These are phyloP conservation scores for Caloenas nicobarica DNA, from an alignment of 2,113 vertebrate genomes.

Conservation along the genomic window DNA sequence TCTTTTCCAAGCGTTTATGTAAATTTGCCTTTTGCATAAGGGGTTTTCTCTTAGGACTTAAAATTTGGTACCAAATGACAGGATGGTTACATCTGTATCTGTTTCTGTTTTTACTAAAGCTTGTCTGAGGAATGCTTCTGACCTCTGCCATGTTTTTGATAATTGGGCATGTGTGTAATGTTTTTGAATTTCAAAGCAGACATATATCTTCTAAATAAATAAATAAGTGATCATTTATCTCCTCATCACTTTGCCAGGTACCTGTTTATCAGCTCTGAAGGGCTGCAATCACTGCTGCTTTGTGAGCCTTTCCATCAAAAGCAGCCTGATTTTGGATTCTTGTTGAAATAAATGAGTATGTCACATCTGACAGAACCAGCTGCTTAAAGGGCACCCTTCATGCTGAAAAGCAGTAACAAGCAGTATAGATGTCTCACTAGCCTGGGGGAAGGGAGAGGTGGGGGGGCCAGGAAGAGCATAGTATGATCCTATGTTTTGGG, in stretches of 20 bases:
- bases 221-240: not conserved
- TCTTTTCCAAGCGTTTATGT: not conserved
- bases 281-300: not conserved
- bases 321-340: not conserved
- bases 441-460: not conserved
- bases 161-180: fast-evolving
- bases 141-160: not conserved
- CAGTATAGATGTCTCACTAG: not conserved
- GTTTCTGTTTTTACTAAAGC: not conserved
- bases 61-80: not conserved
- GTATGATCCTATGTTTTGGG: not conserved
- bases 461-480: not conserved
- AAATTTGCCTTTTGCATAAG: not conserved
- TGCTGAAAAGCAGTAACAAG: not conserved
- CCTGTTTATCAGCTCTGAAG: not conserved
- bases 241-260: not conserved
- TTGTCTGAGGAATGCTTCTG: not conserved
- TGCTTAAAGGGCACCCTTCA: not conserved
- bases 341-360: not conserved
- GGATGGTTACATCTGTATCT: not conserved
- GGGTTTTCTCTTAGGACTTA: not conserved
- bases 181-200: not conserved
- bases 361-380: not conserved
- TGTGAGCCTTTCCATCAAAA: not conserved
- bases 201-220: not conserved